A percentile compares a stretch with the other conserved stretches of the same genome.
Evolutionary conservation across 2,888 invertebrate species (phyloP).

Genomic region (Apocheima hispidaria): DNA sequence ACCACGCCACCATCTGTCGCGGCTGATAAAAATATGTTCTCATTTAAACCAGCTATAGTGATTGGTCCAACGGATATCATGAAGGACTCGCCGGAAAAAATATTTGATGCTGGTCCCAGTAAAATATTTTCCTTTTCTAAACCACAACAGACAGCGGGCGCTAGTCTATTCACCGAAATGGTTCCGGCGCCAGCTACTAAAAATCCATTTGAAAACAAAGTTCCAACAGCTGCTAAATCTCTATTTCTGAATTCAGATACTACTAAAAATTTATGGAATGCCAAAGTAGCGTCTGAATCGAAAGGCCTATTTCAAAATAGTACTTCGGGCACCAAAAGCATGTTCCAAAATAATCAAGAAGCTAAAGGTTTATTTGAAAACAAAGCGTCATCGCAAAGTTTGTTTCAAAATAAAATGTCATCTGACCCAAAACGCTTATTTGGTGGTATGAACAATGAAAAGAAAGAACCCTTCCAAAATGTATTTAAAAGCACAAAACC

Average conservation of each 20-base stretch:
- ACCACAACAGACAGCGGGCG: constrained; percentile 61
- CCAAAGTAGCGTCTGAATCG: constrained; percentile 1
- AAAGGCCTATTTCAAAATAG: constrained; percentile 23
- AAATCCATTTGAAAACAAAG: constrained; percentile 10
- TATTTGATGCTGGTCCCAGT: constrained; percentile 57
- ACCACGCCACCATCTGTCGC: constrained; percentile 37
- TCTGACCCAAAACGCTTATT: constrained; percentile 35
- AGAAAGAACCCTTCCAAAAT: constrained; percentile 49
- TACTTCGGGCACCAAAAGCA: background rate
- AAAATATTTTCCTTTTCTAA: constrained; percentile 75
- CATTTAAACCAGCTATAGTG: constrained; percentile 75
- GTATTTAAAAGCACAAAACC: constrained; percentile 47
- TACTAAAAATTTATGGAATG: constrained; percentile 1
- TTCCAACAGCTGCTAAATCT: constrained; percentile 3
- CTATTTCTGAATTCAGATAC: constrained; percentile 10
- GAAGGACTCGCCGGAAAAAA: constrained; percentile 67
- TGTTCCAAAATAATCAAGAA: constrained; percentile 14
- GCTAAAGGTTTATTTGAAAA: constrained; percentile 16
- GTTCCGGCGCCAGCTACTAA: constrained; percentile 41
- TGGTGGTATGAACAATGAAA: constrained; percentile 43
- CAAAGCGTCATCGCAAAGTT: constrained; percentile 3
- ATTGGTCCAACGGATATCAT: constrained; percentile 67
- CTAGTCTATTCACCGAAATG: constrained; percentile 50
- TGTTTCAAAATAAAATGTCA: constrained; percentile 15
- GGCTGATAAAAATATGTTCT: constrained; percentile 58